Evolutionary conservation across 2,888 invertebrate genomes (phyloP), one percentile per base, ranked within the genome.

Genomic region (Limnephilus lunatus): DNA sequence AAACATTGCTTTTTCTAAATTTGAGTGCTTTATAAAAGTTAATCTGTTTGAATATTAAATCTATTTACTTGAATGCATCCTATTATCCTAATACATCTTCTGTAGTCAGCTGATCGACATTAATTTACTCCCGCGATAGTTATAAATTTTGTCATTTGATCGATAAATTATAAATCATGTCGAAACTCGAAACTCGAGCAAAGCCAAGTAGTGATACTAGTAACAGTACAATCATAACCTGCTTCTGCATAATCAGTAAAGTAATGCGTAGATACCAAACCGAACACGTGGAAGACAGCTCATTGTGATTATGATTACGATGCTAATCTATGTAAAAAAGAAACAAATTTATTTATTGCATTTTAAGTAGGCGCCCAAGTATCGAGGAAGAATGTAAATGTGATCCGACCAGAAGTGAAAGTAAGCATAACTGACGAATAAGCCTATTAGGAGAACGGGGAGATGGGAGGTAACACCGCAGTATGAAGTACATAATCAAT

Each of bases 371-470:
- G 68, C 68, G 25, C 25, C 25, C 68, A 68, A 68, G 25, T n/a
- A 68, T 25, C 68, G 9, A 25, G 3, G 9, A 7, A 68, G 68
- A 68, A n/a, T 68, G 68, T 68, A 68, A 25, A 68, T 68, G 68
- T 19, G n/a, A 68, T 68, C 68, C 25, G 5, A 68, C 32, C 85
- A 9, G 39, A 32, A 85, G 85, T 35, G 85, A 85, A 85, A 85
- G 85, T n/a, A 85, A 85, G 39, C 25, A 39, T 32, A 85, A 31
- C 19, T 85, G 39, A 85, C 19, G 35, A 83, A 35, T 83, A 31
- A 15, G 39, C 25, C 32, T 85, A 39, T 39, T 85, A 85, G 39
- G 85, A 85, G 85, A 85, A 25, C 85, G 35, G 85, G 39, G 39
- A 85, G 19, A 68, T 68, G 25, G 68, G 25, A 68, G 68, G 68